Evolutionary conservation across 2,888 invertebrate genomes (phyloP), one percentile per base, ranked within the genome.

Genomic region (Heliconius hortense): DNA sequence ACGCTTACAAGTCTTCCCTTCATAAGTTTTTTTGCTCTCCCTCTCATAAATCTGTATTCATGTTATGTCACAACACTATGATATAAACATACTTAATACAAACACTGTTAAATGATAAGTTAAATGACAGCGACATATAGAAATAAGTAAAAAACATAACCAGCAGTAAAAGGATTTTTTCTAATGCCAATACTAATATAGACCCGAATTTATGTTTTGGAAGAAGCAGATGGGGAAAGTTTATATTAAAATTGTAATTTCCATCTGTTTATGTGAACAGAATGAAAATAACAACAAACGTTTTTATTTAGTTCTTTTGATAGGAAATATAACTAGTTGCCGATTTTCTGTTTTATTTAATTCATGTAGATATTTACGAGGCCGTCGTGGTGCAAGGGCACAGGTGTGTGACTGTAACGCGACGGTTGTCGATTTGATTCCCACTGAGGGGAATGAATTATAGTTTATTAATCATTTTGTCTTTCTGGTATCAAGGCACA

Each of bases 1-100:
- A 89, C 88, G 87, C 89, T 89, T 86, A 91, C 92, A 91, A 90
- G 88, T 88, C 86, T 84, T 88, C 86, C 90, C 85, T 90, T 91
- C 89, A 90, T 89, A 87, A 89, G 85, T 86, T 86, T 87, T 88
- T 84, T 81, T 82, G 86, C 88, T 84, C 82, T 80, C 81, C 81
- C 79, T 82, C 81, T 86, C 85, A 88, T 91, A 90, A 92, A 90
- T 90, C 88, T 88, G 66, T 71, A 60, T 48, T 48, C 71, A 75
- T 72, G 71, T 67, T 75, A 75, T 75, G 71, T 75, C 67, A 71
- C 72, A 67, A 64, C 66, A 66, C 31, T 66, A 39, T 68, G 35
- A 18, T 73, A 35, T 35, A 64, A 73, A 39, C 63, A 66, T 53
- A 28, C 24, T 63, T 35, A 28, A 53, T 73, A 64, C 24, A 43